phyloP scores from a whole-genome alignment of 2,888 invertebrate genomes.

The Apodemia hepburni region DNA sequence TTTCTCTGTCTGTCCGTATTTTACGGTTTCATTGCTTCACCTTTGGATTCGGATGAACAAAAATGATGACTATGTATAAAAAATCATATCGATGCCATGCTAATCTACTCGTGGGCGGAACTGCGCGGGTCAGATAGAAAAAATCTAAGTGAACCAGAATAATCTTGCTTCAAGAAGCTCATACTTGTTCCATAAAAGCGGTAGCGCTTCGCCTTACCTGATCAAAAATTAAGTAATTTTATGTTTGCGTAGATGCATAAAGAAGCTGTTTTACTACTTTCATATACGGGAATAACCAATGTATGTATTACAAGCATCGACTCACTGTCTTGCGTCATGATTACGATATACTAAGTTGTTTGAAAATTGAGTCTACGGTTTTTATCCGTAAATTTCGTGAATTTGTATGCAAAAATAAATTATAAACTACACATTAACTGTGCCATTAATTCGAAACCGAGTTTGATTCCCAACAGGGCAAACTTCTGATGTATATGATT shows the following conservation, averaged over 20 bases:
- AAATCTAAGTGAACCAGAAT: background rate
- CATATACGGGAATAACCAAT: conserved; percentile 1
- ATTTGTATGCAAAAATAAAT: too few relatives aligned
- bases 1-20: too few relatives aligned
- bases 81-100: too few relatives aligned
- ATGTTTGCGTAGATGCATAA: background rate
- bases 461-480: too few relatives aligned
- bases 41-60: too few relatives aligned
- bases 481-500: too few relatives aligned
- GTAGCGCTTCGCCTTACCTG: background rate
- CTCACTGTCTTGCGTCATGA: background rate
- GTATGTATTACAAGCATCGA: background rate
- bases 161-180: background rate
- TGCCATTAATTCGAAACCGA: too few relatives aligned
- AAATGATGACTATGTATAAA: too few relatives aligned
- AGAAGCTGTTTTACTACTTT: background rate
- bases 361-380: background rate
- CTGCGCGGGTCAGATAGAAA: too few relatives aligned
- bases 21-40: too few relatives aligned
- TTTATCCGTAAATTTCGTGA: background rate
- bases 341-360: background rate
- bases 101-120: too few relatives aligned
- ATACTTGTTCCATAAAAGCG: background rate
- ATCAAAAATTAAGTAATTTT: conserved; percentile 12
- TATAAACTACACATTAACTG: too few relatives aligned